phyloP scores from a whole-genome alignment of 1,140 invertebrate genomes.

The Nixonia krombeini region DNA sequence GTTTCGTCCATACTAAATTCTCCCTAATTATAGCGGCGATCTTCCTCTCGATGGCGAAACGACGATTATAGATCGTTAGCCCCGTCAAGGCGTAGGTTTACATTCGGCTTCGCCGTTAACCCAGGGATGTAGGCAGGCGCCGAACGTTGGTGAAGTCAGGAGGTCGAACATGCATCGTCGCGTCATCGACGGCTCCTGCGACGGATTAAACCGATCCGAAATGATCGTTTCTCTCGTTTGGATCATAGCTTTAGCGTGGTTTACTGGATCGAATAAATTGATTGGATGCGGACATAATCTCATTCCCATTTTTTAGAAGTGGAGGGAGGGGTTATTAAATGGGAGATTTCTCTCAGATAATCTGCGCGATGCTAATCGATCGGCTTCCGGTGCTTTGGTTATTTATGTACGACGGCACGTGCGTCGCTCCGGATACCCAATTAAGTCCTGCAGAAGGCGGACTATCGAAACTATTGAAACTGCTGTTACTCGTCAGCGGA shows the following conservation, averaged over 20 bases:
- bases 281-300: no score
- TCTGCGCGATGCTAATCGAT: conserved; percentile 46
- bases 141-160: no score
- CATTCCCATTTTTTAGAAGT: neutral
- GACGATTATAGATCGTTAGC: conserved; percentile 43
- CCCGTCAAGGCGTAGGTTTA: conserved; percentile 21
- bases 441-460: conserved; percentile 56
- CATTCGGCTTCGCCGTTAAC: conserved; percentile 31
- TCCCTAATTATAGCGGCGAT: conserved; percentile 32
- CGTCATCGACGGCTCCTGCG: no score
- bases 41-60: conserved; percentile 25
- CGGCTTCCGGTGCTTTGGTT: conserved; percentile 54
- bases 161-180: conserved; percentile 8
- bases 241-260: no score
- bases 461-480: conserved; percentile 21
- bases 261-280: no score
- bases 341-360: neutral
- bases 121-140: conserved; percentile 6
- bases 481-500: neutral
- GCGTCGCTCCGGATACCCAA: conserved; percentile 55
- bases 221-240: no score
- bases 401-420: conserved; percentile 55
- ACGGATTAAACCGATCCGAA: no score
- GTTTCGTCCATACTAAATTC: conserved; percentile 47
- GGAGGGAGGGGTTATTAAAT: neutral